Base-by-base conservation (phyloP, 1,140 invertebrate genomes). In the Pectinophora gossypiella region DNA sequence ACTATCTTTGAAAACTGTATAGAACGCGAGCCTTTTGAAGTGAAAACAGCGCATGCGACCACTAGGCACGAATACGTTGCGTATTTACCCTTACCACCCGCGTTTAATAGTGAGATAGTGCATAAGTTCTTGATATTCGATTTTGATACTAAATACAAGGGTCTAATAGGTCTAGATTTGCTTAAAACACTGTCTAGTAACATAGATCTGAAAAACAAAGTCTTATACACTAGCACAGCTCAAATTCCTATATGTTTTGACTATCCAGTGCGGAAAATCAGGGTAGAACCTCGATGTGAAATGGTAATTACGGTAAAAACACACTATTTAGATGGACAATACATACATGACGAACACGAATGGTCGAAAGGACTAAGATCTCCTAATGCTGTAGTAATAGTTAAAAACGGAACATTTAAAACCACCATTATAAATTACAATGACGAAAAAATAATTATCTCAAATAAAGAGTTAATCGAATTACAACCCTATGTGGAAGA, bases 81-180 rank as follows among this genome's bases (percentile, higher is more conserved):
- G 21, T 48, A 51, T 35, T 19, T 59, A 42, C 45, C 50, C 0
- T 49, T 55, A 49, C 53, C 60, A 13, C 43, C 32, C 35, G 19
- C 23, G 12, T 66, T 62, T 47, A 55, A 59, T 19, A 19, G 16
- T 0, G 48, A 59, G 13, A 46, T 48, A 15, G 42, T 15, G 15
- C 53, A 66, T 46, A 62, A 62, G 38, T 66, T 61, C 45, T 32
- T 66, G 22, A 10, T 62, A 0, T 66, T 59, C 18, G 42, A 66
- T 13, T 59, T 62, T 13, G 63, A 62, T 19, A 46, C 45, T n/a
- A 22, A 23, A 15, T 47, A 47, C 15, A 47, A 47, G 23, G 45
- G 45, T 10, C 45, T 47, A 3, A 47, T 47, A 23, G 45, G 45
- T 6, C 13, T 47, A 15, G 45, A 47, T 20, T 15, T 47, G n/a